Percentiles rank a stretch among this genome's conserved stretches.
Evolutionary conservation across 2,888 invertebrate genomes (phyloP).

Genomic region (Rhingia rostrata): DNA sequence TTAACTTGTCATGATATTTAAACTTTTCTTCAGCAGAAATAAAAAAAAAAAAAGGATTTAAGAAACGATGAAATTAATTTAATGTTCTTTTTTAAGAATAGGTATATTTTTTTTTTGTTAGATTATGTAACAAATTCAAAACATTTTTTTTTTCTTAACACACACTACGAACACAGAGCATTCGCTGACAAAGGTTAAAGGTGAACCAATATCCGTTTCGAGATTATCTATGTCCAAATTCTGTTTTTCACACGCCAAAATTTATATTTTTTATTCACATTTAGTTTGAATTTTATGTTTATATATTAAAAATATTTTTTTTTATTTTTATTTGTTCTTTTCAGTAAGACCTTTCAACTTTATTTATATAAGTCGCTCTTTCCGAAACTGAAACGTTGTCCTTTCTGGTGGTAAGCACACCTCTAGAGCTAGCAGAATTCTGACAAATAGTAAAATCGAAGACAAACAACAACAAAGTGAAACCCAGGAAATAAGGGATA

Average conservation of each 20-base stretch:
- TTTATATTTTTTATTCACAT: neutral
- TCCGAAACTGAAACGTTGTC: conserved; percentile 36
- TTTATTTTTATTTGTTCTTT: neutral
- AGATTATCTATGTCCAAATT: too few species aligned
- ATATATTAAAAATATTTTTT: too few species aligned
- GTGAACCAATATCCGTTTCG: neutral
- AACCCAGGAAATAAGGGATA: conserved; percentile 20
- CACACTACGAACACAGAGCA: conserved; percentile 2
- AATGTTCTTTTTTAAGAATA: neutral
- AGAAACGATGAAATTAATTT: neutral
- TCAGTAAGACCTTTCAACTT: neutral
- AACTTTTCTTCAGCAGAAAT: conserved; percentile 1
- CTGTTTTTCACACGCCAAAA: neutral
- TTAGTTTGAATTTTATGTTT: conserved; percentile 4
- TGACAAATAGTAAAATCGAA: conserved; percentile 58
- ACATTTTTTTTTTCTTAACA: neutral
- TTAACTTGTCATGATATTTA: neutral
- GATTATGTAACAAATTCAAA: conserved; percentile 38
- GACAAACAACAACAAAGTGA: conserved; percentile 59
- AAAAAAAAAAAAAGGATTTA: neutral
- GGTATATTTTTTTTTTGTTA: conserved; percentile 4
- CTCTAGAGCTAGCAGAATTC: conserved; percentile 56
- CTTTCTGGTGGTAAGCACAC: conserved; percentile 51
- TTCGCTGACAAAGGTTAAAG: neutral
- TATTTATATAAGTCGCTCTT: conserved; percentile 66